A percentile compares a stretch with the other conserved stretches of the same genome.
Evolutionary conservation across 2,797 vertebrate species (phyloP).

Genomic region (Sphaeramia orbicularis): DNA sequence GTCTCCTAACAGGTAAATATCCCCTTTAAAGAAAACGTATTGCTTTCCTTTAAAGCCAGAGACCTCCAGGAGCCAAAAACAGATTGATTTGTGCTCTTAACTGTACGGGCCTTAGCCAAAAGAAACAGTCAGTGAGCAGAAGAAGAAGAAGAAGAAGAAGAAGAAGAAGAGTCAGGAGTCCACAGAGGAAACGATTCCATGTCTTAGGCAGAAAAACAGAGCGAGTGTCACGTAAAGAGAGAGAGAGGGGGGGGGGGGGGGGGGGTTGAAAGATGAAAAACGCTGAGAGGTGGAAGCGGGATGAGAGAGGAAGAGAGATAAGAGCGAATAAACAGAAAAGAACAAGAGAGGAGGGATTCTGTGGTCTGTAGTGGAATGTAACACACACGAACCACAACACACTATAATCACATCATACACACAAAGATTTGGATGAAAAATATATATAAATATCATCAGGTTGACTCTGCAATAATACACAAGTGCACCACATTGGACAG

Average conservation of each 20-base stretch:
- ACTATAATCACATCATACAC: conserved; percentile 10
- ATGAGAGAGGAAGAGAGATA: conserved; percentile 26
- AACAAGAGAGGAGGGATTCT: conserved; percentile 61
- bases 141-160: neutral
- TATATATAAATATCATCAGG: too few species aligned
- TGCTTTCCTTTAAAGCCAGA: conserved; percentile 3
- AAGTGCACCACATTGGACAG: too few species aligned
- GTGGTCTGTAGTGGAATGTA: conserved; percentile 65
- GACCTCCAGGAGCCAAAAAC: conserved; percentile 6
- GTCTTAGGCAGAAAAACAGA: conserved; percentile 8
- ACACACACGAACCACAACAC: conserved; percentile 37
- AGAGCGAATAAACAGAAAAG: conserved; percentile 31
- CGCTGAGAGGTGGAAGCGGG: conserved; percentile 10
- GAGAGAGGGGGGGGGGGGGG: neutral
- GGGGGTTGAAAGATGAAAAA: conserved; percentile 6
- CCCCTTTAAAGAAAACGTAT: neutral
- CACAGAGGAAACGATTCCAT: conserved; percentile 10
- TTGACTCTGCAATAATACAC: too few species aligned
- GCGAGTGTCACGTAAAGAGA: neutral
- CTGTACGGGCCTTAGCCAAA: conserved; percentile 9
- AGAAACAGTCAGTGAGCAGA: conserved; percentile 28
- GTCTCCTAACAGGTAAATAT: conserved; percentile 23
- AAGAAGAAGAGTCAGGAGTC: neutral
- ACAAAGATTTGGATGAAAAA: conserved; percentile 19
- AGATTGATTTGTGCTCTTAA: conserved; percentile 13